These are phyloP conservation scores for Acleris emargana DNA, from an alignment of 2,888 invertebrate species.

Conservation along the genomic window DNA sequence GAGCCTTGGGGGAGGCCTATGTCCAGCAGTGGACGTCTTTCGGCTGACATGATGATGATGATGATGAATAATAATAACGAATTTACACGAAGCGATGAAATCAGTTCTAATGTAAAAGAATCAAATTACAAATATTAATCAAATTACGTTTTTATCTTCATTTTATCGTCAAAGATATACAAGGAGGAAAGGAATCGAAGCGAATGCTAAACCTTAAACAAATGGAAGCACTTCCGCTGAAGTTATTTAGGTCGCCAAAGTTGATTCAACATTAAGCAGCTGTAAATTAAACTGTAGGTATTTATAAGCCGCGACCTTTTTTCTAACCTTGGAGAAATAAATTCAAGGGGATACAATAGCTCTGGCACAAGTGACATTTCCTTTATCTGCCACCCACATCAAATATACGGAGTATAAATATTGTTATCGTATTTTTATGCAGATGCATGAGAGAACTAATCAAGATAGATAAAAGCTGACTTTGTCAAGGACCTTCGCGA, in stretches of 20 bases:
- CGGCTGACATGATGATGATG: too few species aligned
- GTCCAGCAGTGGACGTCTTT: too few species aligned
- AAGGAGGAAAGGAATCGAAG: conserved; percentile 21
- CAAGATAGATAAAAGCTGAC: conserved; percentile 12
- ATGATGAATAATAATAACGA: too few species aligned
- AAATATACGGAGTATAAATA: conserved; percentile 22
- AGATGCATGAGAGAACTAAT: conserved; percentile 26
- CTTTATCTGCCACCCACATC: conserved; percentile 22
- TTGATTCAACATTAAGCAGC: conserved; percentile 26
- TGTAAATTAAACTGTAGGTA: conserved; percentile 26
- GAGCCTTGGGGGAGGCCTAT: too few species aligned
- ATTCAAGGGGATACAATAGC: conserved; percentile 27
- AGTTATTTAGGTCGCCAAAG: conserved; percentile 30
- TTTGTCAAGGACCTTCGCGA: conserved; percentile 3
- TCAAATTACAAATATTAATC: too few species aligned
- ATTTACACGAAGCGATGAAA: too few species aligned
- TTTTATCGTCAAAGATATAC: too few species aligned
- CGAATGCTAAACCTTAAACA: conserved; percentile 30
- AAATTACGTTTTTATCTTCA: too few species aligned
- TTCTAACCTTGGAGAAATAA: conserved; percentile 25
- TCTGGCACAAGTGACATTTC: conserved; percentile 21
- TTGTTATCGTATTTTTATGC: conserved; percentile 17
- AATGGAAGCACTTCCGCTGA: conserved; percentile 29
- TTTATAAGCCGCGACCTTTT: conserved; percentile 31
- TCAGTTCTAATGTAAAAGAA: too few species aligned